Conservation (phyloP, 2,888 invertebrate species). For the Theretra japonica region DNA sequence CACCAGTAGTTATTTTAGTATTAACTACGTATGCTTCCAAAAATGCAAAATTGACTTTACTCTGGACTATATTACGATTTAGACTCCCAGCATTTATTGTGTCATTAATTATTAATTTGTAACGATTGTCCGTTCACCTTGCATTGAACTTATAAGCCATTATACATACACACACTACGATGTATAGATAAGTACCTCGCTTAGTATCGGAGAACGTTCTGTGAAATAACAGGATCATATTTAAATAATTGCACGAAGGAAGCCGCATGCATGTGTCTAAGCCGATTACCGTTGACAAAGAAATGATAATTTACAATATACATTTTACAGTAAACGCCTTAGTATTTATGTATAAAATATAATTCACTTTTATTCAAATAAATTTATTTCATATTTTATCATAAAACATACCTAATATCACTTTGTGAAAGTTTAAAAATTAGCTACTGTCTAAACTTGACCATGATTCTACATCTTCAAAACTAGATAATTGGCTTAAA, state of each 20-base stretch:
- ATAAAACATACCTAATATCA: no score
- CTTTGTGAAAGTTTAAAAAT: no score
- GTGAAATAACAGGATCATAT: constrained; percentile 18
- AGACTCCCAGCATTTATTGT: background rate
- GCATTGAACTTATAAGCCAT: background rate
- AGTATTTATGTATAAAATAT: background rate
- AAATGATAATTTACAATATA: background rate
- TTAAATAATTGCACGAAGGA: constrained; percentile 11
- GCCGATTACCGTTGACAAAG: constrained; percentile 4
- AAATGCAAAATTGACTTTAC: background rate
- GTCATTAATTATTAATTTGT: background rate
- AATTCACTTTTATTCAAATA: background rate
- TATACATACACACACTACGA: no score
- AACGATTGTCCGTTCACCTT: background rate
- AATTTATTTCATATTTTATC: no score
- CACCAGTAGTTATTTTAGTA: background rate
- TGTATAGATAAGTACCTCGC: background rate
- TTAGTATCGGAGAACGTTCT: background rate
- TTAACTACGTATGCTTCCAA: background rate
- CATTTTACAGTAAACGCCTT: background rate
- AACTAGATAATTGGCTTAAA: no score
- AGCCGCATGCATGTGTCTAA: constrained; percentile 18
- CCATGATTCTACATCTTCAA: no score
- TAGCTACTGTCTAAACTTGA: no score
- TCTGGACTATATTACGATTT: background rate